phyloP scores from a whole-genome alignment of 2,113 vertebrate species.

The Lynx canadensis region DNA sequence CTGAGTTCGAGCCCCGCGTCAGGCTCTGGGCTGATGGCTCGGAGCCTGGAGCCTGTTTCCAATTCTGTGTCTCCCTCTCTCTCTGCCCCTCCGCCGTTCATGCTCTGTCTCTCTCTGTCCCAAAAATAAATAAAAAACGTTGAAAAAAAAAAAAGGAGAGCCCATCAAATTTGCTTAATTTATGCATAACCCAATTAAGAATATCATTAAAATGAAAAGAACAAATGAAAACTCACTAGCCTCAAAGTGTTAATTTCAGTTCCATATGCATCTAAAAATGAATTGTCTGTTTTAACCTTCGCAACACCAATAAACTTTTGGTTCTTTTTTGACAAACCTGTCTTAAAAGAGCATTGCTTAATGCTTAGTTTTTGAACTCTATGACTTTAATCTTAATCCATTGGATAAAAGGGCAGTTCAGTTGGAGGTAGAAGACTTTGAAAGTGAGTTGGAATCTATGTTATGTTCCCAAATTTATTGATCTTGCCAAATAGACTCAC shows the following conservation, averaged over 20 bases:
- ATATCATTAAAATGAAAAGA: constrained; percentile 56
- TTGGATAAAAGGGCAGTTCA: neutral
- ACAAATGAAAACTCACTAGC: constrained; percentile 52
- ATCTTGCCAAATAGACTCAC: neutral
- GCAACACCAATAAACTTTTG: neutral
- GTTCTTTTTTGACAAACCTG: constrained; percentile 31
- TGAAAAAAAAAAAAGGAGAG: too few relatives aligned
- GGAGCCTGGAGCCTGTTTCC: too few relatives aligned
- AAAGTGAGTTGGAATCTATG: neutral
- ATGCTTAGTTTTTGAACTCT: neutral
- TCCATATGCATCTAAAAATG: neutral
- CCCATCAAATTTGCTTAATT: constrained; percentile 33
- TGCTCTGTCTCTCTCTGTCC: too few relatives aligned
- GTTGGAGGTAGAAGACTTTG: neutral
- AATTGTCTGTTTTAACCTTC: neutral
- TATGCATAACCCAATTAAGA: constrained; percentile 46
- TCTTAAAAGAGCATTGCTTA: constrained; percentile 37
- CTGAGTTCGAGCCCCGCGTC: too few relatives aligned
- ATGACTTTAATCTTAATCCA: neutral
- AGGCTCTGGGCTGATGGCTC: too few relatives aligned
- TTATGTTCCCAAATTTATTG: neutral
- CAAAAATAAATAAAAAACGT: too few relatives aligned
- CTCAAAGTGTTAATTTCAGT: constrained; percentile 40
- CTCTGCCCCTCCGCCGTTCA: too few relatives aligned
- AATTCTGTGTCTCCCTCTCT: too few relatives aligned